Evolutionary conservation across 2,888 invertebrate species (phyloP), one percentile per base, ranked within the genome.

Genomic region (Hemistola chrysoprasaria): DNA sequence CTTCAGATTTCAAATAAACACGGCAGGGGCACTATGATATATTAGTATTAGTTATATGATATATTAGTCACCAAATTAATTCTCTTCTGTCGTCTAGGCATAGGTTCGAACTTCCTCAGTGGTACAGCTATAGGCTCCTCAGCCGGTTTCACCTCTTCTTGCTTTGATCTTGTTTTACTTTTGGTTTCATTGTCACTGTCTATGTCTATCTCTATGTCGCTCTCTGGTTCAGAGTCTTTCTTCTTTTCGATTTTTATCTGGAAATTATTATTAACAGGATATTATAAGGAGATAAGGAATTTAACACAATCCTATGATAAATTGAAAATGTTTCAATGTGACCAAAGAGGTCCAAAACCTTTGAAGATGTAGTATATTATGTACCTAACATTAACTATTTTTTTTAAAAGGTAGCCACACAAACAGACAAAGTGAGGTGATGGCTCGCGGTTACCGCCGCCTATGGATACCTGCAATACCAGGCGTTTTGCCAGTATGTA

Each of bases 161-260:
- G 40, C 9, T 43, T 46, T 1, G 10, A 24, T n/a, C 27, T 29
- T 2, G 22, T 53, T 24, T 54, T 65, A 2, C 37, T 51, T 3
- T 40, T 34, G 7, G 42, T 49, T 24, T 85, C 89, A 47, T 71
- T 78, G 30, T 88, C 89, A 56, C 91, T 90, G 59, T 91, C 92
- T 50, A 92, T 74, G 45, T 92, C 92, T 48, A 92, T 78, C 41
- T 92, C 92, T 51, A 91, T 81, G 53, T 92, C 92, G 64, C 88
- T 89, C 8, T 90, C 90, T 35, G 81, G 74, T 16, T 90, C 89
- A 0, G 83, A 80, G 28, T 84, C 80, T 50, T 81, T 80, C 40
- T 83, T 84, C 59, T 90, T 90, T 48, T 85, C 86, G 36, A 90
- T 82, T 76, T 88, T 89, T 49, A 90, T 89, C 90, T 90, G 53